Evolutionary conservation across 35 echinoderm and acorn worm genomes (phyloP).

Genomic region (Acanthaster planci): DNA sequence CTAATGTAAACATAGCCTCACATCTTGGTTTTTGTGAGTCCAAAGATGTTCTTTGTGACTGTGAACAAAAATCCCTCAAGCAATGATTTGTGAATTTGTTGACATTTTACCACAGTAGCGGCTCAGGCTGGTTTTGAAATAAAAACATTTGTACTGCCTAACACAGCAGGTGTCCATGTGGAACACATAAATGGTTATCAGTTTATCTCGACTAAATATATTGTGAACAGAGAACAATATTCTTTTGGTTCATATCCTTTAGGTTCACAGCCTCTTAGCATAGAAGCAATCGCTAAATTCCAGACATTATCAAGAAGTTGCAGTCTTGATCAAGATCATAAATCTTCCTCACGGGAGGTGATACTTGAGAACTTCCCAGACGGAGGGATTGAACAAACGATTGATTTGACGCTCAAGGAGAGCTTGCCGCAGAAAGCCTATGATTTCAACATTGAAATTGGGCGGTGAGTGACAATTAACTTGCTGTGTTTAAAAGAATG

Average conservation of each 20-base stretch:
- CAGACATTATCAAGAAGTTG: constrained; percentile 42
- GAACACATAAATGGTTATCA: too few relatives aligned
- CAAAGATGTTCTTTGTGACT: too few relatives aligned
- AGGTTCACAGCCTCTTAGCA: constrained; percentile 68
- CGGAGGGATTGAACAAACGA: constrained; percentile 57
- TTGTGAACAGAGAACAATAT: not conserved
- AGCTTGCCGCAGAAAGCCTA: constrained; percentile 78
- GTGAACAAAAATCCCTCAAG: too few relatives aligned
- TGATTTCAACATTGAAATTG: constrained; percentile 88
- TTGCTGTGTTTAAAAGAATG: too few relatives aligned
- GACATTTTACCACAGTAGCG: too few relatives aligned
- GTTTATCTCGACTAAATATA: too few relatives aligned
- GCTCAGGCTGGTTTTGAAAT: too few relatives aligned
- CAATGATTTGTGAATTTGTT: too few relatives aligned
- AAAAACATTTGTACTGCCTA: too few relatives aligned
- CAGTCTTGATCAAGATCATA: constrained; percentile 35
- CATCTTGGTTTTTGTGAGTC: too few relatives aligned
- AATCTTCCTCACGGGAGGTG: constrained; percentile 24
- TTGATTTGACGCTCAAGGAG: constrained; percentile 74
- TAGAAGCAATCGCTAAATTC: constrained; percentile 61
- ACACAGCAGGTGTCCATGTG: too few relatives aligned
- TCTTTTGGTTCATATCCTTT: not conserved
- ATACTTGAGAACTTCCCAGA: constrained; percentile 46
- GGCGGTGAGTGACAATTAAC: constrained; percentile 44
- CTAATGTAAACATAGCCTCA: too few relatives aligned